These are phyloP conservation scores for Pungitius pungitius DNA, from an alignment of 2,113 vertebrate genomes.

Conservation along the genomic window DNA sequence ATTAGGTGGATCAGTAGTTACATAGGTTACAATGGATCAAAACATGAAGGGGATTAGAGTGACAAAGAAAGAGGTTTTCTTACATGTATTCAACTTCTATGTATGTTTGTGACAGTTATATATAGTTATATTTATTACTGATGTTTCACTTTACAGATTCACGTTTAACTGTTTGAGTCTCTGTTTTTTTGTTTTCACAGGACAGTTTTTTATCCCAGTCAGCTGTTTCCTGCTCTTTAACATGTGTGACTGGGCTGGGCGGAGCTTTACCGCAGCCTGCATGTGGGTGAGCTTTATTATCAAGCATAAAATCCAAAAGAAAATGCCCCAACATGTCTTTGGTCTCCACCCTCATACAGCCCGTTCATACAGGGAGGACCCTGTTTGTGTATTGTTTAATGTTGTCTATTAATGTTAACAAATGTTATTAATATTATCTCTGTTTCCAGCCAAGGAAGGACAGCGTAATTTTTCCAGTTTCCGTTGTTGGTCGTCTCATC, in stretches of 20 bases:
- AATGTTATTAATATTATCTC: background rate
- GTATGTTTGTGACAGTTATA: too few species aligned
- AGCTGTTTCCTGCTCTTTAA: conserved; percentile 94
- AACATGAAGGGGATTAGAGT: too few species aligned
- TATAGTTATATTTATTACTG: background rate
- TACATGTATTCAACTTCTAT: too few species aligned
- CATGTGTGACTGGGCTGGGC: conserved; percentile 90
- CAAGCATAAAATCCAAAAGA: background rate
- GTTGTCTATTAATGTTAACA: conserved; percentile 30
- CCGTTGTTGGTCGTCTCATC: conserved; percentile 74
- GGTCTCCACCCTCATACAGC: background rate
- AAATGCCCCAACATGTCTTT: background rate
- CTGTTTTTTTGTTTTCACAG: conserved; percentile 66
- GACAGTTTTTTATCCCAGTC: conserved; percentile 87
- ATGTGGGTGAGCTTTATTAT: conserved; percentile 87
- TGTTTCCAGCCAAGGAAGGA: conserved; percentile 65
- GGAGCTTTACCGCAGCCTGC: conserved; percentile 87
- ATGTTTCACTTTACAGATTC: background rate
- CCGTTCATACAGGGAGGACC: conserved; percentile 59
- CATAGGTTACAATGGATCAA: too few species aligned
- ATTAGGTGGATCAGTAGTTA: too few species aligned
- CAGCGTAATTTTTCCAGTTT: conserved; percentile 78
- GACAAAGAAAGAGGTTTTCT: too few species aligned
- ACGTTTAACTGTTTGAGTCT: background rate
- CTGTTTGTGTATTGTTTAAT: conserved; percentile 85